Evolutionary conservation across 1,140 invertebrate genomes (phyloP).

Genomic region (Gyrodactylus salaris): DNA sequence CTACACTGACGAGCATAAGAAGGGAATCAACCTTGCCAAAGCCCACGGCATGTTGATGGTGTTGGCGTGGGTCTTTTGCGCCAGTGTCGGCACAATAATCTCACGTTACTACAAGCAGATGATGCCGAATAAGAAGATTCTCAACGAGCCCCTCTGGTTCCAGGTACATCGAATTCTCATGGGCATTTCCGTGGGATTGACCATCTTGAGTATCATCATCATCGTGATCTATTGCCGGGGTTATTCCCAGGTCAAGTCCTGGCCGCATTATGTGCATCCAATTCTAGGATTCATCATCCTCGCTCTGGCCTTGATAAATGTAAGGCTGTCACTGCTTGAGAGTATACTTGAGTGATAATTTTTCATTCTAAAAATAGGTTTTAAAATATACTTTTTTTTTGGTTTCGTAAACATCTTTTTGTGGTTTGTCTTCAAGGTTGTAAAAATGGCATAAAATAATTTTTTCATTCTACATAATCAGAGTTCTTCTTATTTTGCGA

Average conservation of each 20-base stretch:
- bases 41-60: slow-evolving; percentile 6
- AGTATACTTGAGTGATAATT: no score
- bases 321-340: no score
- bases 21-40: slow-evolving; percentile 3
- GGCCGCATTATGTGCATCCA: slow-evolving; percentile 14
- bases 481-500: no score
- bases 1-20: neutral
- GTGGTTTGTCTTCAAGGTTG: no score
- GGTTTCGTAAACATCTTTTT: no score
- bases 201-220: neutral
- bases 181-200: neutral
- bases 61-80: slow-evolving; percentile 5
- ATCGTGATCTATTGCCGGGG: slow-evolving; percentile 8
- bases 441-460: no score
- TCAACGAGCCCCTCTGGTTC: slow-evolving; percentile 2
- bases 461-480: no score
- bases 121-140: neutral
- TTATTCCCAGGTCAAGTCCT: neutral
- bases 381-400: no score
- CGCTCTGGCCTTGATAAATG: slow-evolving; percentile 14
- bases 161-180: slow-evolving; percentile 5
- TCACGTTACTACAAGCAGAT: slow-evolving; percentile 5
- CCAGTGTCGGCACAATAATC: neutral
- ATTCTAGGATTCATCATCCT: slow-evolving; percentile 16
- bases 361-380: no score